phyloP scores from a whole-genome alignment of 2,113 vertebrate genomes.

The Monarcha castaneiventris region DNA sequence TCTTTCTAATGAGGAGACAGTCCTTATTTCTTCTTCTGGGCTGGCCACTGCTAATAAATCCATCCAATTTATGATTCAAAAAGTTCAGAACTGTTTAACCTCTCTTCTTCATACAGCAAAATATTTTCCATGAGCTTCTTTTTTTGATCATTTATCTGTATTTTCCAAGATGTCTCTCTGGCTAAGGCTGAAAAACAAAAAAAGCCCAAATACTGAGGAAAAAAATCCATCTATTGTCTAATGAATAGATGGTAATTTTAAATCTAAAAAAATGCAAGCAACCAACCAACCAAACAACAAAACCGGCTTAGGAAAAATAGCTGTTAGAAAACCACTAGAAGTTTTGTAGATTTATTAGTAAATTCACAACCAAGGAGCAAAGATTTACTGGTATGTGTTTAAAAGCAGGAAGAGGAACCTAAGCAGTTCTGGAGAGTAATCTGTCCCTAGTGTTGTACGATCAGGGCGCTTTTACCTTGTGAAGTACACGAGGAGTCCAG shows the following conservation, averaged over 20 bases:
- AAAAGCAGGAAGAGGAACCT: not conserved
- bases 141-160: constrained; percentile 77
- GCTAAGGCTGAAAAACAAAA: constrained; percentile 43
- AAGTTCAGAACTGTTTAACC: constrained; percentile 75
- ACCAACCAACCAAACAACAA: rapidly evolving
- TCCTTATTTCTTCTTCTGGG: not conserved
- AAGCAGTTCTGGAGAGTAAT: not conserved
- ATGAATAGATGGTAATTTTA: not conserved
- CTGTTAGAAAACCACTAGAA: not conserved
- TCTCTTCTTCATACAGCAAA: constrained; percentile 75
- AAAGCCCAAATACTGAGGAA: not conserved
- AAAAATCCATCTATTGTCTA: not conserved
- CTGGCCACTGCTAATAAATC: not conserved
- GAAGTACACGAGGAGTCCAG: not conserved
- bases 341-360: not conserved
- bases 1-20: not conserved
- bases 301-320: not conserved
- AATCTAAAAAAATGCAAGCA: not conserved
- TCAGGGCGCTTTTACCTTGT: constrained; percentile 2
- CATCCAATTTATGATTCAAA: constrained; percentile 65
- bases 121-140: constrained; percentile 79
- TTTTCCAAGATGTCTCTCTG: constrained; percentile 70
- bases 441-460: not conserved
- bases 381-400: not conserved
- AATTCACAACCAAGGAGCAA: not conserved